These are phyloP conservation scores for Rotaria macrura DNA, from an alignment of 2,888 invertebrate species.

Conservation along the genomic window DNA sequence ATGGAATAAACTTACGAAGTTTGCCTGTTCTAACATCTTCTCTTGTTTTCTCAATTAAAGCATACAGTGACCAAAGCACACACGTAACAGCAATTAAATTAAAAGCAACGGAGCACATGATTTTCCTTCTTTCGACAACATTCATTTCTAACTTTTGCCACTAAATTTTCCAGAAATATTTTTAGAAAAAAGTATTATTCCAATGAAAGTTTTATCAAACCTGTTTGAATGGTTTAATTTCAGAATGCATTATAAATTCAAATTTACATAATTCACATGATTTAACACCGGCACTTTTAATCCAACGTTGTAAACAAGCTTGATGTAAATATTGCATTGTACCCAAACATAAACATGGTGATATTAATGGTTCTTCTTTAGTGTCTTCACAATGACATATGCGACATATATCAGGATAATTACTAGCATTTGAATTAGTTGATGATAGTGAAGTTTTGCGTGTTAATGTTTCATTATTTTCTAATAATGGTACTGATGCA, in stretches of 20 bases:
- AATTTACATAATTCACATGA: slow-evolving; percentile 93
- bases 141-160: slow-evolving; percentile 91
- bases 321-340: slow-evolving; percentile 89
- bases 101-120: slow-evolving; percentile 83
- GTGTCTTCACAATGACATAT: slow-evolving; percentile 94
- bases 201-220: not conserved
- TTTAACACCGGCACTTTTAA: slow-evolving; percentile 34
- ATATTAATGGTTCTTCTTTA: slow-evolving; percentile 65
- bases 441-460: not conserved
- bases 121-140: slow-evolving; percentile 74
- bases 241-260: slow-evolving; percentile 88
- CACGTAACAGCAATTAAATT: slow-evolving; percentile 88
- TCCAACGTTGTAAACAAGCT: slow-evolving; percentile 65
- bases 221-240: slow-evolving; percentile 85
- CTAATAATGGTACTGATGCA: not conserved
- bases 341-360: slow-evolving; percentile 84
- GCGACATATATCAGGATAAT: slow-evolving; percentile 57
- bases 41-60: slow-evolving; percentile 85
- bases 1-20: not conserved
- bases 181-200: too few relatives aligned
- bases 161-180: slow-evolving; percentile 43
- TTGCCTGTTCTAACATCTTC: slow-evolving; percentile 73
- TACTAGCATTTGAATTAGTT: not conserved
- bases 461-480: not conserved
- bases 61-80: slow-evolving; percentile 92